A percentile compares a stretch with the other conserved stretches of the same genome.
Conservation (phyloP, 2,113 vertebrate species). For the Oncorhynchus nerka region DNA sequence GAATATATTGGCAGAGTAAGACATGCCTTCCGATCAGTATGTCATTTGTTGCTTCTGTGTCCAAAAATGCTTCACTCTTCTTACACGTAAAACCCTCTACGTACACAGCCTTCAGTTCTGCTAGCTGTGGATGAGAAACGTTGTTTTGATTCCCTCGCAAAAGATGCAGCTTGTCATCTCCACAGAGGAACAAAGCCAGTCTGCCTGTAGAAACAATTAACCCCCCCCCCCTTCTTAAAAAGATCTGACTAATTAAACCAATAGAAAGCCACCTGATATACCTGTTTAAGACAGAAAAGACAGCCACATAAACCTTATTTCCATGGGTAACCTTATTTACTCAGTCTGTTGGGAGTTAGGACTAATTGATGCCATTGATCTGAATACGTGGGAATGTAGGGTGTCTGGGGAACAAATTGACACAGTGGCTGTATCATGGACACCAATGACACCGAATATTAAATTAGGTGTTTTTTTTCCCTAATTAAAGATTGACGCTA, state of each 20-base stretch:
- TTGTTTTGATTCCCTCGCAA: constrained; percentile 7
- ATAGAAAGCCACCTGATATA: constrained; percentile 20
- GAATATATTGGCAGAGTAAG: neutral
- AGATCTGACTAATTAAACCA: constrained; percentile 43
- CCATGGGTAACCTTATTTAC: neutral
- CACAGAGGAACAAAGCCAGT: neutral
- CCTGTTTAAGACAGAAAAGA: constrained; percentile 27
- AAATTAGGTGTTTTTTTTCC: too few species aligned
- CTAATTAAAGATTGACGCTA: too few species aligned
- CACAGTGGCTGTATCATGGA: too few species aligned
- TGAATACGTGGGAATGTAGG: too few species aligned
- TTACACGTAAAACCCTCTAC: too few species aligned
- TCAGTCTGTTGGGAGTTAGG: neutral
- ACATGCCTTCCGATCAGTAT: neutral
- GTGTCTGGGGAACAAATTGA: too few species aligned
- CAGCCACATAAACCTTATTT: neutral
- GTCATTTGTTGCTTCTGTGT: too few species aligned
- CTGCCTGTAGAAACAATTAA: constrained; percentile 3
- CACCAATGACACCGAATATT: too few species aligned
- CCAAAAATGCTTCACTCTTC: too few species aligned
- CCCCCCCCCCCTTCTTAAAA: constrained; percentile 16
- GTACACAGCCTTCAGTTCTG: too few species aligned
- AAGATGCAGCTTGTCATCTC: neutral
- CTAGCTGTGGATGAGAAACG: too few species aligned
- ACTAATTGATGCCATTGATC: too few species aligned